phyloP scores from a whole-genome alignment of 2,888 invertebrate genomes.

The Morinoia aosen region DNA sequence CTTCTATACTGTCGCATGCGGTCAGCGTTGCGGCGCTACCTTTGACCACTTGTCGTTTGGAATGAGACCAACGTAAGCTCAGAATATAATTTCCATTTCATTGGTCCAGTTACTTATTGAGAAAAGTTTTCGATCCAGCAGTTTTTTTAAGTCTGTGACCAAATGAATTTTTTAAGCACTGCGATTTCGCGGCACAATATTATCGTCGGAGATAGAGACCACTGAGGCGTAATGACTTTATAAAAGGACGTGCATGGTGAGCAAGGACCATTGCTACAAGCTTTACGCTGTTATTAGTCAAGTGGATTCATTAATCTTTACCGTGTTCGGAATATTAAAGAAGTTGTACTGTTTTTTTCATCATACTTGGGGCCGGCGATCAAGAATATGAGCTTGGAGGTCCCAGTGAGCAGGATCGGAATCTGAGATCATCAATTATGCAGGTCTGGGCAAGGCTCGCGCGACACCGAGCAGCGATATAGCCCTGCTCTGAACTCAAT shows the following conservation, averaged over 20 bases:
- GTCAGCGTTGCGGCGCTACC: not conserved
- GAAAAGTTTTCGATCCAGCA: not conserved
- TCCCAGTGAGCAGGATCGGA: slow-evolving; percentile 15
- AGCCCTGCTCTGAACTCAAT: slow-evolving; percentile 28
- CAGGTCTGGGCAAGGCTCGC: not conserved
- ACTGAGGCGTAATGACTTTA: not conserved
- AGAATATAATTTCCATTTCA: slow-evolving; percentile 48
- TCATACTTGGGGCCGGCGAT: not conserved
- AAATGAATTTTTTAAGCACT: not conserved
- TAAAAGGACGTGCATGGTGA: not conserved
- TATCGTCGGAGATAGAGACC: not conserved
- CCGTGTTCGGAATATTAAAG: not conserved
- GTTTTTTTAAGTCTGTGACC: not conserved
- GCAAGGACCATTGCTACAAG: not conserved
- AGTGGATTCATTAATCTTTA: not conserved
- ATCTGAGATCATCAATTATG: slow-evolving; percentile 30
- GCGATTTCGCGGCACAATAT: not conserved
- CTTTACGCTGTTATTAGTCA: slow-evolving; percentile 10
- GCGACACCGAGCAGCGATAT: not conserved
- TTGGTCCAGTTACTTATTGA: slow-evolving; percentile 14
- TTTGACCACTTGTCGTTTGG: not conserved
- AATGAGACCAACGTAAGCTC: not conserved
- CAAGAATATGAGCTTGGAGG: slow-evolving; percentile 9
- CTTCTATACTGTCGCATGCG: not conserved
- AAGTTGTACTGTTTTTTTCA: not conserved